A percentile compares a stretch with the other conserved stretches of the same genome.
Evolutionary conservation across 2,113 vertebrate species (phyloP).

Genomic region (Spheniscus mendiculus): DNA sequence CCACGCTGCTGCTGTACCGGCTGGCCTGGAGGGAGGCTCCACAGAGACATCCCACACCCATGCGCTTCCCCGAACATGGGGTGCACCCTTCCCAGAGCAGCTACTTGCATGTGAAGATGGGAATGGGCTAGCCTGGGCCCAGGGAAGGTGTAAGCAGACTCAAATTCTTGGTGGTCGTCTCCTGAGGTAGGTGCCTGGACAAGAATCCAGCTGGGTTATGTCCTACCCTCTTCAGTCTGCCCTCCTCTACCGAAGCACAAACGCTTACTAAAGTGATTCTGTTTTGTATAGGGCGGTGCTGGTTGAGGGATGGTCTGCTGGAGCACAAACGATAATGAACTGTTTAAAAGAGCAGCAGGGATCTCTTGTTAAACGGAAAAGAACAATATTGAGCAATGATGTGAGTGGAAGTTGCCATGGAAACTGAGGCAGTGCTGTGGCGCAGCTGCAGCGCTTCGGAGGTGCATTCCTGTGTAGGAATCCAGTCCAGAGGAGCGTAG

Average conservation of each 20-base stretch:
- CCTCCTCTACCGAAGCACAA: background rate
- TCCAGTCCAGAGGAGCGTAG: background rate
- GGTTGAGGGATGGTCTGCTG: fast-evolving
- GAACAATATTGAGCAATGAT: background rate
- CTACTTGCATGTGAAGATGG: fast-evolving
- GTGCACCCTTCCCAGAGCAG: background rate
- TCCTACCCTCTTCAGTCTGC: background rate
- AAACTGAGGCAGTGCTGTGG: background rate
- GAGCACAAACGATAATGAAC: fast-evolving
- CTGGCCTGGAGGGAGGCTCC: background rate
- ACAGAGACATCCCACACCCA: background rate
- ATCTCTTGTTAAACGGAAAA: background rate
- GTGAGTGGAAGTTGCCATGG: background rate
- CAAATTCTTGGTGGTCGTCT: fast-evolving
- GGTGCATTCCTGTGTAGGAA: fast-evolving
- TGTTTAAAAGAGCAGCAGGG: background rate
- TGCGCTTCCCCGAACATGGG: fast-evolving
- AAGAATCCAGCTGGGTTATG: fast-evolving
- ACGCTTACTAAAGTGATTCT: fast-evolving
- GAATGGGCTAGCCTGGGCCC: background rate
- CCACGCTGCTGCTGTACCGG: fast-evolving
- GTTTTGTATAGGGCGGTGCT: fast-evolving
- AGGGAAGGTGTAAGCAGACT: background rate
- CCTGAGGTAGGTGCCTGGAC: background rate
- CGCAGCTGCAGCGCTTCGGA: background rate